These are phyloP conservation scores for Cremastinae sp. DNA, from an alignment of 2,888 invertebrate species.

Conservation along the genomic window DNA sequence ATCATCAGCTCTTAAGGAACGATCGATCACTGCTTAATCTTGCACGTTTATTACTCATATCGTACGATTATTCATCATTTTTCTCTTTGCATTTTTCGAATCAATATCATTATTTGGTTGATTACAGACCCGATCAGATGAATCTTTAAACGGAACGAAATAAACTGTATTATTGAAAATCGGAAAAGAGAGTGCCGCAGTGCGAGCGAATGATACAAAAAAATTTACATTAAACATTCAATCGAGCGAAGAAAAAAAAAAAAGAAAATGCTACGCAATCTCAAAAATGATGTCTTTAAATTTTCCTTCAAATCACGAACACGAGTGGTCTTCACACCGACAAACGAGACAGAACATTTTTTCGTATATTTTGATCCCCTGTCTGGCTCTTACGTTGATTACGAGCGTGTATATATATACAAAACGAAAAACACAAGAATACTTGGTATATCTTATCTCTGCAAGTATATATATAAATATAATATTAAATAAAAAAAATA, in stretches of 20 bases:
- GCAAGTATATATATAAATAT: constrained; percentile 40
- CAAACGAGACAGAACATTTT: constrained; percentile 5
- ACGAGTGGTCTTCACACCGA: constrained; percentile 16
- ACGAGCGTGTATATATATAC: constrained; percentile 33
- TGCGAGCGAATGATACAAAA: neutral
- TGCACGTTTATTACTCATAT: constrained; percentile 52
- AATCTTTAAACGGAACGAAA: constrained; percentile 17
- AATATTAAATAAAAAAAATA: constrained; percentile 19
- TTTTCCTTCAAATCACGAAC: constrained; percentile 15
- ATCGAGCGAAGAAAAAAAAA: too few species aligned
- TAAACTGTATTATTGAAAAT: neutral
- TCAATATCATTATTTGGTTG: constrained; percentile 22
- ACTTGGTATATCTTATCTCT: constrained; percentile 46
- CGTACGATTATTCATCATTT: constrained; percentile 38
- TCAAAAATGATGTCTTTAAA: neutral
- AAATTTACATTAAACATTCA: too few species aligned
- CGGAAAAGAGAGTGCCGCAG: neutral
- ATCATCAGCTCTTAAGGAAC: constrained; percentile 28
- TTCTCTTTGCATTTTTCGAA: constrained; percentile 2
- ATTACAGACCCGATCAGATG: constrained; percentile 30
- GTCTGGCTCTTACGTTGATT: constrained; percentile 6
- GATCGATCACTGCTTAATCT: constrained; percentile 50
- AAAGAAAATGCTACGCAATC: too few species aligned
- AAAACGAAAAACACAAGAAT: constrained; percentile 21
- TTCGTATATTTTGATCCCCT: constrained; percentile 20